Evolutionary conservation across 1,140 invertebrate genomes (phyloP).

Genomic region (Drosophila tropicalis): DNA sequence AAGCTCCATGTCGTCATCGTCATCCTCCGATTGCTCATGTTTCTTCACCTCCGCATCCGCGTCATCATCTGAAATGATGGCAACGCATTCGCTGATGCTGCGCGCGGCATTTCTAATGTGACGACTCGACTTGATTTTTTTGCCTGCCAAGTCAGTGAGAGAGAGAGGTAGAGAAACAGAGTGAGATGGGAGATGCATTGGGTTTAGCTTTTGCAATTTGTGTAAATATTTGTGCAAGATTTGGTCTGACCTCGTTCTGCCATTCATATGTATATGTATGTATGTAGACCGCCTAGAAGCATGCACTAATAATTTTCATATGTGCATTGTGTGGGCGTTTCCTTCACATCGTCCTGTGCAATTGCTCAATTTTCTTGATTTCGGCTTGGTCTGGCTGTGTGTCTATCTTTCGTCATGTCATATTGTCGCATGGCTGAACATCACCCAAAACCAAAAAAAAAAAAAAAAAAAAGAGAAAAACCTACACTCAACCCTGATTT

Average conservation of each 20-base stretch:
- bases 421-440: conserved; percentile 67
- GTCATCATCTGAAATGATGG: conserved; percentile 39
- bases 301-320: conserved; percentile 80
- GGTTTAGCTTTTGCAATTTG: conserved; percentile 57
- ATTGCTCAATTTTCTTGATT: conserved; percentile 80
- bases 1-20: conserved; percentile 61
- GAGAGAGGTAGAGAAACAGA: not conserved
- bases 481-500: conserved; percentile 11
- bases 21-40: conserved; percentile 28
- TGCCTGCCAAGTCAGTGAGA: conserved; percentile 21
- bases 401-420: conserved; percentile 51
- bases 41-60: conserved; percentile 25
- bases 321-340: conserved; percentile 60
- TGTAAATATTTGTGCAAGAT: conserved; percentile 66
- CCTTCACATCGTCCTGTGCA: conserved; percentile 44
- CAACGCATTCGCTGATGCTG: conserved; percentile 81
- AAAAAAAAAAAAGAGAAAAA: not conserved
- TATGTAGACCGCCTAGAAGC: conserved; percentile 59
- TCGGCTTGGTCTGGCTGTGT: conserved; percentile 58
- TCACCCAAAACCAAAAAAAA: conserved; percentile 15
- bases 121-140: conserved; percentile 44
- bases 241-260: conserved; percentile 66
- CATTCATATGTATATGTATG: conserved; percentile 22
- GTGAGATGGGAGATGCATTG: conserved; percentile 18
- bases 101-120: conserved; percentile 75